Base-by-base conservation (phyloP, 2,888 invertebrate genomes). In the Trypoxylon attenuatum region DNA sequence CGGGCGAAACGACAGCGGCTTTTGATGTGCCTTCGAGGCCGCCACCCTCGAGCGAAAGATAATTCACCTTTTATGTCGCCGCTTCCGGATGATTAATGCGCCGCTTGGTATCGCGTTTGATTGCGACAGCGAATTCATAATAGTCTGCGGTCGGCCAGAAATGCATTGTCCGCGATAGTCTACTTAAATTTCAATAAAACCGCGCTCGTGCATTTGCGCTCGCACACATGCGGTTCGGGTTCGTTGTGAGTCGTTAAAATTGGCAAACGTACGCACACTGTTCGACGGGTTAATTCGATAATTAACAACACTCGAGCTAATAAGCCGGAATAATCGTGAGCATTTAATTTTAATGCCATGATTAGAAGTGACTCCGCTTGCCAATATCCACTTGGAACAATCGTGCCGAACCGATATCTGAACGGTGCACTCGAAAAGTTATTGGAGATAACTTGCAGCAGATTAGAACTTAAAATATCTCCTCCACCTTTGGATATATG, bases 21-120 rank as follows among this genome's bases (percentile, higher is more conserved):
- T 38, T 25, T 15, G 23, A 4, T 13, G 2, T 0, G 6, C n/a
- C 19, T 13, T 6, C 21, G 38, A 5, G 23, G 5, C 15, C 5
- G n/a, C n/a, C n/a, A n/a, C n/a, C n/a, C n/a, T n/a, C 10, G 8
- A 33, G 13, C 33, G 33, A 10, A 16, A 13, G 5, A 19, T 38
- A 23, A 53, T 33, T 25, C 46, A 6, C 38, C 19, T 45, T 55
- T 23, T 13, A 45, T 38, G 16, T 16, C 33, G 27, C 23, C 43
- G 58, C 41, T 43, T n/a, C 16, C 18, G 47, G 25, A 43, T 69
- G 69, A 76, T 78, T 74, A 78, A 77, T 64, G 65, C 71, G 43
- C n/a, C 43, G 55, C 33, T 29, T 60, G 33, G 21, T 41, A 52
- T 46, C 10, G 50, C 10, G 23, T 53, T 29, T 38, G 54, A 29